Conservation (phyloP, 2,113 vertebrate genomes). For the Mesoclemmys tuberculata region DNA sequence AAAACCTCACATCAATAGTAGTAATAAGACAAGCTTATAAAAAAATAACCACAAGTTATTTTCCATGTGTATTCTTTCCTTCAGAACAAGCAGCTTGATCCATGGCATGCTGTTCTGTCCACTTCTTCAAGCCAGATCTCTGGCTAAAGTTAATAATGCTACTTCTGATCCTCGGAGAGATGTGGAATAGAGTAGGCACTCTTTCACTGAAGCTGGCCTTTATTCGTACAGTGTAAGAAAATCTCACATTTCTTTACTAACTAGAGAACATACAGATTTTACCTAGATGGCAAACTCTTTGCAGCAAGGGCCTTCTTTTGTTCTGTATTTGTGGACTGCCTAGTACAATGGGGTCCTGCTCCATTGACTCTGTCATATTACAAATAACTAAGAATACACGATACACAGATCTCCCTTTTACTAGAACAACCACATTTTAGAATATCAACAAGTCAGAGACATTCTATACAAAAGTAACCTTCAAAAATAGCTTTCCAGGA, state of each 20-base stretch:
- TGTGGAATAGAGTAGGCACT: too few relatives aligned
- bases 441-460: neutral
- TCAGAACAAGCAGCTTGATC: neutral
- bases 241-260: neutral
- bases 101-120: neutral
- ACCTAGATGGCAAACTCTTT: neutral
- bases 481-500: neutral
- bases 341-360: neutral
- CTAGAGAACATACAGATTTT: neutral
- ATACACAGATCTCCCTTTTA: neutral
- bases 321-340: neutral
- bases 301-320: neutral
- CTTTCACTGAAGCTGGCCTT: too few relatives aligned
- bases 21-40: neutral
- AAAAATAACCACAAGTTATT: accelerated
- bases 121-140: neutral
- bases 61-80: neutral
- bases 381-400: neutral
- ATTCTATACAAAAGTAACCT: neutral
- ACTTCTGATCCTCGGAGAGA: neutral
- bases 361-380: neutral
- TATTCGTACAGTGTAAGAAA: neutral
- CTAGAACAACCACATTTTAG: neutral
- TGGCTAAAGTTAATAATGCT: neutral
- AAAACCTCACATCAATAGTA: neutral